These are phyloP conservation scores for Palythoa heliodiscus DNA, from an alignment of 92 coral and sea anemone species.

Conservation along the genomic window DNA sequence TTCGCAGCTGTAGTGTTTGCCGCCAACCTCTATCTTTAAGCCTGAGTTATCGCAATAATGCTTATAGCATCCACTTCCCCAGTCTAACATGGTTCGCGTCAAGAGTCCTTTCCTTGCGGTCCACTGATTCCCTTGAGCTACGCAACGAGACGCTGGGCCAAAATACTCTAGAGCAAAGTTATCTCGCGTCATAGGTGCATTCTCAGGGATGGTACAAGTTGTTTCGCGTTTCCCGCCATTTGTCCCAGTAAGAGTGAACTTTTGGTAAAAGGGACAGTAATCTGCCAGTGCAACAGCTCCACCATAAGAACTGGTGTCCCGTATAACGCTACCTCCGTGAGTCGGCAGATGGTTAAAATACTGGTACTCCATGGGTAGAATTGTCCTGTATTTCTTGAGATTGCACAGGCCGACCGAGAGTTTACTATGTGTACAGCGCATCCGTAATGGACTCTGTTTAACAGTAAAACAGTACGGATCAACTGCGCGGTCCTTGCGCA, in stretches of 20 bases:
- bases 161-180: constrained; percentile 89
- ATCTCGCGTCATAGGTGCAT: constrained; percentile 73
- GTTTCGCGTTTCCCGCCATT: constrained; percentile 83
- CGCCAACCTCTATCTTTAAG: constrained; percentile 69
- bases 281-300: constrained; percentile 97
- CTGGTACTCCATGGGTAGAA: constrained; percentile 83
- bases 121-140: constrained; percentile 91
- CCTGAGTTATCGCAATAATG: constrained; percentile 72
- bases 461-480: constrained; percentile 88
- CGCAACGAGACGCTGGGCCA: constrained; percentile 75
- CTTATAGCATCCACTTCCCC: constrained; percentile 98
- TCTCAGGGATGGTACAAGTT: constrained; percentile 78
- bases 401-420: constrained; percentile 94
- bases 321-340: constrained; percentile 55
- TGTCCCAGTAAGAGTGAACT: constrained; percentile 84
- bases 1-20: constrained; percentile 68
- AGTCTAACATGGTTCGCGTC: constrained; percentile 96
- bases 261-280: constrained; percentile 96
- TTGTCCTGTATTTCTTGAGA: constrained; percentile 70
- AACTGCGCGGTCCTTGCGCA: constrained; percentile 62
- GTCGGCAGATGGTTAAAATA: constrained; percentile 88
- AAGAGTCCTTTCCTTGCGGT: constrained; percentile 78
- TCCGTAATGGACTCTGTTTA: constrained; percentile 85
- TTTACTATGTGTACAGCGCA: constrained; percentile 97
- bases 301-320: constrained; percentile 85